Base-by-base conservation (phyloP, 2,797 vertebrate species). In the Macropodus opercularis region DNA sequence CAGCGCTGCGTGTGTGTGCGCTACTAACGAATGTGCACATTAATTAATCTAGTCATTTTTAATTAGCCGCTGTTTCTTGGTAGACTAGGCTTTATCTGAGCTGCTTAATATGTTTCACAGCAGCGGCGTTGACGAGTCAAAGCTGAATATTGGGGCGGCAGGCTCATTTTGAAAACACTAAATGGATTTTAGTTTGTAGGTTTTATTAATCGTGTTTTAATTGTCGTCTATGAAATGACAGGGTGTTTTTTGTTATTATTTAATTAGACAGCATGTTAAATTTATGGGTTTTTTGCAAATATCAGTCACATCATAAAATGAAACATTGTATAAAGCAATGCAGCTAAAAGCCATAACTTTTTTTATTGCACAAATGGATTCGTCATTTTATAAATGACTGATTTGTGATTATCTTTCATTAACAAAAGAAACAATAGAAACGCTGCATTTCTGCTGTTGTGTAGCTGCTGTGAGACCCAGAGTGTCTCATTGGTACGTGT, bases 21-120 rank as follows among this genome's bases (percentile, higher is more conserved):
- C 72, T 64, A 35, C 86, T 82, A 87, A 87, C 64, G 57, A 87
- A 85, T 86, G 76, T 87, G 71, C 84, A 83, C 78, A 81, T 85
- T 86, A 89, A 89, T 89, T 86, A 87, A 88, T 88, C 86, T 55
- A 80, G 86, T 89, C 82, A 82, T 89, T 89, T 89, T 89, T 89
- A 90, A 90, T 90, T 88, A 88, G 84, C 78, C 24, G 53, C 69
- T 81, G 80, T 85, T 87, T 82, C 77, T 77, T 85, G 76, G 55
- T 81, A 64, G 77, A 76, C 80, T 63, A 34, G 74, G 70, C 72
- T 84, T 85, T 81, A 85, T 86, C 83, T 84, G 63, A 65, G 80
- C 74, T 59, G 70, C 63, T 74, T 84, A 75, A 80, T 83, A 75
- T 75, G 80, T 79, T 87, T 79, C 76, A 74, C 75, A 42, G 78